Base-by-base conservation (phyloP, 2,888 invertebrate species). In the Heliconius sara region DNA sequence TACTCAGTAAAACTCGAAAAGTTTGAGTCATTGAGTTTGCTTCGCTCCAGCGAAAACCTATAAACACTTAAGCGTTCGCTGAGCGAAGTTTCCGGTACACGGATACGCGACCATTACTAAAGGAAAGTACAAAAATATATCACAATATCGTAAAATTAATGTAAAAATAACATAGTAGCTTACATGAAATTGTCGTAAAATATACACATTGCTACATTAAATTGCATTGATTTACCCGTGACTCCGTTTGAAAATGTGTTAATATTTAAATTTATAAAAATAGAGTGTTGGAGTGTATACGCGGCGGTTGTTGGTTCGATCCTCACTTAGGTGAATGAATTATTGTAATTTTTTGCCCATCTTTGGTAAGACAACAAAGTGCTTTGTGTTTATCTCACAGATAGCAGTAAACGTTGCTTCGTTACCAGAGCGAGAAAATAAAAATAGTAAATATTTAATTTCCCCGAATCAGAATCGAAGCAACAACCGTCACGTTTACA, bases 1-100 rank as follows among this genome's bases (percentile, higher is more conserved):
- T 57, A 72, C 22, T 30, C 3, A 22, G 52, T 71, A 71, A 47
- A 70, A 52, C 12, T 25, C 5, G 4, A 30, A 73, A 22, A 34
- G 16, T 39, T 63, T 39, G 63, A 74, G 34, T 74, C 63, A 63
- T 74, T n/a, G 63, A 74, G 25, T 25, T 65, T 39, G 39, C 16
- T 34, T 65, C 19, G 74, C 74, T 25, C 25, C 25, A 63, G 19
- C 34, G 74, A 60, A 74, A 78, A 78, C 13, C 39, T 60, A 78
- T 78, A 74, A 78, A 78, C 71, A 12, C 13, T 34, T 43, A 60
- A 74, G 25, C n/a, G n/a, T 27, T 10, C 22, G 74, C 39, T 68
- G 74, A 78, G n/a, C 74, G 74, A 68, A 43, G 68, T 68, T 67
- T 78, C 74, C 78, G 78, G 78, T 74, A 25, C 74, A 39, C 67